Percentiles rank a stretch among this genome's conserved stretches.
Conservation (phyloP, 1,140 invertebrate species). For the Drosophila watanabei region DNA sequence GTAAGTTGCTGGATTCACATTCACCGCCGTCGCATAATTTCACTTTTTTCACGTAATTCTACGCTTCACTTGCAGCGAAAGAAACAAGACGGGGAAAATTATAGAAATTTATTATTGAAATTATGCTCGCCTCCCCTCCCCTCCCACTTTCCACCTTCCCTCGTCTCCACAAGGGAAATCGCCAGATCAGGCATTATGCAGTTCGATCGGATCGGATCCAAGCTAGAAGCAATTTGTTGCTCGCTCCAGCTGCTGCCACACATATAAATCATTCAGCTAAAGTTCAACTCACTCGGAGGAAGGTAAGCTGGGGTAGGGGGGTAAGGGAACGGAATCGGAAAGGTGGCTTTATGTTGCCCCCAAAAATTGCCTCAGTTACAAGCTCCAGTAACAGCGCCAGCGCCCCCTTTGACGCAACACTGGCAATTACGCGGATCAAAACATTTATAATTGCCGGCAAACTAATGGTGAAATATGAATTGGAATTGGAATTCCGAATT, state of each 20-base stretch:
- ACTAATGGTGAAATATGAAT: conserved; percentile 48
- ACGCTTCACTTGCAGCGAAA: conserved; percentile 74
- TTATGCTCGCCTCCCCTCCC: conserved; percentile 26
- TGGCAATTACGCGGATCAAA: conserved; percentile 49
- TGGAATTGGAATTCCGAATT: conserved; percentile 34
- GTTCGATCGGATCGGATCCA: conserved; percentile 8
- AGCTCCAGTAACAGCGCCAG: too few relatives aligned
- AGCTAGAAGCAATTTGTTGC: conserved; percentile 63
- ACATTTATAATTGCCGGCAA: conserved; percentile 50
- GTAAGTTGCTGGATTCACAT: conserved; percentile 39
- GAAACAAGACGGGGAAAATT: conserved; percentile 62
- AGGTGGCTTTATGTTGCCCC: conserved; percentile 18
- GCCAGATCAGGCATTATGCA: conserved; percentile 7
- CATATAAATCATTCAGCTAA: conserved; percentile 68
- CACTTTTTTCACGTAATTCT: conserved; percentile 84
- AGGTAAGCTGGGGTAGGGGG: neutral
- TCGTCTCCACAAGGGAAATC: neutral
- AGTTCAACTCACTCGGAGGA: conserved; percentile 59
- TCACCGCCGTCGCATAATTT: conserved; percentile 72
- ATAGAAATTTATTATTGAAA: conserved; percentile 80
- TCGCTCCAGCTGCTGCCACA: conserved; percentile 47
- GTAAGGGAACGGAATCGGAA: neutral
- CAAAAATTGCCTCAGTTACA: conserved; percentile 43
- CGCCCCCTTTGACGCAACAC: conserved; percentile 38
- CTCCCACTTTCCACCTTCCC: too few relatives aligned